Percentiles rank a stretch among this genome's conserved stretches.
phyloP scores from a whole-genome alignment of 92 coral and sea anemone genomes.

The Parazoanthus darwini region DNA sequence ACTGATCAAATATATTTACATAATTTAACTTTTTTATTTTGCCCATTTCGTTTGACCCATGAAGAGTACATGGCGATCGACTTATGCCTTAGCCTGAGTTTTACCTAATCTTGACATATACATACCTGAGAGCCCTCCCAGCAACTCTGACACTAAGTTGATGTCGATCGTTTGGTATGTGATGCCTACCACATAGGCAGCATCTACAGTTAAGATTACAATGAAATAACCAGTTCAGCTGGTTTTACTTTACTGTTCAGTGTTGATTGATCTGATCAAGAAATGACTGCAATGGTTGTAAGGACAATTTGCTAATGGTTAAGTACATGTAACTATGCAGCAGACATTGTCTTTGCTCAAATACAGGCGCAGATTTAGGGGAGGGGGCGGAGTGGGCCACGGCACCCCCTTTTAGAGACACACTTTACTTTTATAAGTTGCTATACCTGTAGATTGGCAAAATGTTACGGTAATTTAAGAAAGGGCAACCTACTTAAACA shows the following conservation, averaged over 20 bases:
- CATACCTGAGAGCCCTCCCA: slow-evolving; percentile 96
- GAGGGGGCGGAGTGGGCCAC: too few relatives aligned
- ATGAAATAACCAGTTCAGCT: background rate
- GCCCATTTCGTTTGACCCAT: background rate
- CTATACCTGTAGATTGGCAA: too few relatives aligned
- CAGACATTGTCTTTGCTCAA: background rate
- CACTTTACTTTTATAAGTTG: too few relatives aligned
- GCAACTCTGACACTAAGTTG: slow-evolving; percentile 78
- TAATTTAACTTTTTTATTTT: too few relatives aligned
- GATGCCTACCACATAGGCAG: slow-evolving; percentile 83
- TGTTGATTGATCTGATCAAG: background rate
- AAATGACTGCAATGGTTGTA: background rate
- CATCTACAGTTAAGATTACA: slow-evolving; percentile 52
- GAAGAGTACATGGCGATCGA: background rate
- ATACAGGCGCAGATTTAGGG: too few relatives aligned
- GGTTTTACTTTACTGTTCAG: background rate
- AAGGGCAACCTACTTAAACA: too few relatives aligned
- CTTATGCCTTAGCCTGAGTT: background rate
- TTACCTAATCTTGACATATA: background rate
- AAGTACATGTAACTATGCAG: background rate
- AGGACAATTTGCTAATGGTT: too few relatives aligned
- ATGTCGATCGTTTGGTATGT: slow-evolving; percentile 89
- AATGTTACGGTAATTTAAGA: too few relatives aligned
- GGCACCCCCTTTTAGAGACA: too few relatives aligned
- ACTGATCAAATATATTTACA: too few relatives aligned